Evolutionary conservation across 2,888 invertebrate species (phyloP).

Genomic region (Girardia tigrina): DNA sequence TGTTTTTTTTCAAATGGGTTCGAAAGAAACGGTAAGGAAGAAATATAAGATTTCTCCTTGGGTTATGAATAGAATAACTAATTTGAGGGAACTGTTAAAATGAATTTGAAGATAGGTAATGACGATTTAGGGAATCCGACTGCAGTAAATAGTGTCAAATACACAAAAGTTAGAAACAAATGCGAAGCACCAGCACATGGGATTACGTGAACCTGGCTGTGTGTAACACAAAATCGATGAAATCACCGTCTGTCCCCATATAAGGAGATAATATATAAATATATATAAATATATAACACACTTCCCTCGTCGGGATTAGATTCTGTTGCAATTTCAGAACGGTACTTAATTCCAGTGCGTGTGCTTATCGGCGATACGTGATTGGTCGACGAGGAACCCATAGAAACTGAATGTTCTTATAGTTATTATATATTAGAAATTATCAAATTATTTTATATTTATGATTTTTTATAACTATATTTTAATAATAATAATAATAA

Average conservation of each 20-base stretch:
- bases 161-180: conserved; percentile 14
- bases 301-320: background rate
- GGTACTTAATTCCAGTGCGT: background rate
- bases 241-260: background rate
- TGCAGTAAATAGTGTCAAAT: background rate
- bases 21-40: conserved; percentile 16
- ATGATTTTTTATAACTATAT: too few relatives aligned
- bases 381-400: conserved; percentile 11
- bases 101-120: conserved; percentile 3
- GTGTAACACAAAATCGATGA: conserved; percentile 20
- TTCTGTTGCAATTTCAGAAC: conserved; percentile 2
- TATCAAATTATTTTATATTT: too few relatives aligned
- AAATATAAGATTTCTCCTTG: background rate
- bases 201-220: conserved; percentile 10
- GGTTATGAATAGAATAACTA: background rate
- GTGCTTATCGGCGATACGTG: background rate
- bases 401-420: conserved; percentile 23
- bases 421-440: too few relatives aligned
- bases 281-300: background rate
- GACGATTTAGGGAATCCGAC: background rate
- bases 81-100: background rate
- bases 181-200: background rate
- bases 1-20: conserved; percentile 18
- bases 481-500: too few relatives aligned
- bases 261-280: conserved; percentile 16